Conservation (phyloP, 2,888 invertebrate genomes). For the Enchytraeus crypticus region DNA sequence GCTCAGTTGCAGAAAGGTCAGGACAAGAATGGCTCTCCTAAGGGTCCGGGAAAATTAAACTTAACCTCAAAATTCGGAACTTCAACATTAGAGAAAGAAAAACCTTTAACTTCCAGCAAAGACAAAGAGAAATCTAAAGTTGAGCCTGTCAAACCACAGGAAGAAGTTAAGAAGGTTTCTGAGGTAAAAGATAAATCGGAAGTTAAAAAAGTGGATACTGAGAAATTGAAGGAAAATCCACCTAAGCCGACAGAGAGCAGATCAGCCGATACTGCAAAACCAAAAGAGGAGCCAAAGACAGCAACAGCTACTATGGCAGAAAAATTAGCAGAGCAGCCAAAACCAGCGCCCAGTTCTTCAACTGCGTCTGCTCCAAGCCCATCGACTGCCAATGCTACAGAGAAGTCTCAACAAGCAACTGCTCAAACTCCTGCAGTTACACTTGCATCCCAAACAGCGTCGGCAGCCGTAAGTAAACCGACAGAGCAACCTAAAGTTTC, state of each 20-base stretch:
- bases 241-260: not conserved
- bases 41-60: not conserved
- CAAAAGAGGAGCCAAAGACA: conserved; percentile 5
- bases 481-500: not conserved
- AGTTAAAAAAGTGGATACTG: not conserved
- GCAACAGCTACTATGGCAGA: not conserved
- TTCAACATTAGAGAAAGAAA: not conserved
- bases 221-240: conserved; percentile 3
- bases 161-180: not conserved
- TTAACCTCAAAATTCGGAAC: not conserved
- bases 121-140: not conserved
- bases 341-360: not conserved
- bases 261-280: no score
- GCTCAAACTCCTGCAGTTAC: conserved; percentile 2
- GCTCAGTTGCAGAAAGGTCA: conserved; percentile 12
- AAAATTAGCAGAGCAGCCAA: conserved; percentile 5
- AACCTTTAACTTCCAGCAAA: not conserved
- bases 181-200: not conserved
- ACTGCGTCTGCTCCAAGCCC: not conserved
- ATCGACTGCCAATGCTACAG: not conserved
- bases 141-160: not conserved
- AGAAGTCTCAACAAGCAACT: conserved; percentile 3
- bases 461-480: not conserved
- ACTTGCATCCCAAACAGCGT: not conserved
- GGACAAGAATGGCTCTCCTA: not conserved